Conservation (phyloP, 2,113 vertebrate genomes). For the Neotragus pygmaeus region DNA sequence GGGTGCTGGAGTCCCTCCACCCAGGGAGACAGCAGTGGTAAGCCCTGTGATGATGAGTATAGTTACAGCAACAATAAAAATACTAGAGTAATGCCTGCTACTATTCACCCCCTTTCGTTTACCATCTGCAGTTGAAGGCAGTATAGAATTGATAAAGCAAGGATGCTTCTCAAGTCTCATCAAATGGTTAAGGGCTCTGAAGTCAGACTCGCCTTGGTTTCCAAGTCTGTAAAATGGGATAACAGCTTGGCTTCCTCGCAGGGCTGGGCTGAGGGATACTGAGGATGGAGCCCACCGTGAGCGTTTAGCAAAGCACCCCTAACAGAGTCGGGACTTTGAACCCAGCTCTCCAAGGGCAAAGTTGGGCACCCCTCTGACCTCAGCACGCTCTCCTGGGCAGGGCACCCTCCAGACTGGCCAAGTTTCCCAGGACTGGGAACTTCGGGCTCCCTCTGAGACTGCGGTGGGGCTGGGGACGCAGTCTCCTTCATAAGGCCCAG, state of each 20-base stretch:
- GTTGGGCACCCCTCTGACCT: fast-evolving
- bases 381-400: fast-evolving
- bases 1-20: not conserved
- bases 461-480: not conserved
- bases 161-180: fast-evolving
- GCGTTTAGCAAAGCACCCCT: fast-evolving
- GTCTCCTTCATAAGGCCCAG: not conserved
- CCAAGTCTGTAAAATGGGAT: not conserved
- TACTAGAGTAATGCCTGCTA: fast-evolving
- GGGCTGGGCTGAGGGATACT: fast-evolving
- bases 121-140: not conserved
- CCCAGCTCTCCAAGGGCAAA: fast-evolving
- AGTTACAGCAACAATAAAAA: not conserved
- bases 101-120: fast-evolving
- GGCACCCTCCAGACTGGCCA: not conserved
- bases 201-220: not conserved
- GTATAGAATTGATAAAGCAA: fast-evolving
- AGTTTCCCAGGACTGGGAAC: not conserved
- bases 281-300: fast-evolving
- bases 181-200: not conserved
- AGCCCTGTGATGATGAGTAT: fast-evolving
- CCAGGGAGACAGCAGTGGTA: fast-evolving
- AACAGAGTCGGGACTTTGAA: not conserved
- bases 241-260: not conserved
- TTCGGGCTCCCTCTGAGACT: not conserved